phyloP scores from a whole-genome alignment of 2,113 vertebrate genomes.

The Tichodroma muraria region DNA sequence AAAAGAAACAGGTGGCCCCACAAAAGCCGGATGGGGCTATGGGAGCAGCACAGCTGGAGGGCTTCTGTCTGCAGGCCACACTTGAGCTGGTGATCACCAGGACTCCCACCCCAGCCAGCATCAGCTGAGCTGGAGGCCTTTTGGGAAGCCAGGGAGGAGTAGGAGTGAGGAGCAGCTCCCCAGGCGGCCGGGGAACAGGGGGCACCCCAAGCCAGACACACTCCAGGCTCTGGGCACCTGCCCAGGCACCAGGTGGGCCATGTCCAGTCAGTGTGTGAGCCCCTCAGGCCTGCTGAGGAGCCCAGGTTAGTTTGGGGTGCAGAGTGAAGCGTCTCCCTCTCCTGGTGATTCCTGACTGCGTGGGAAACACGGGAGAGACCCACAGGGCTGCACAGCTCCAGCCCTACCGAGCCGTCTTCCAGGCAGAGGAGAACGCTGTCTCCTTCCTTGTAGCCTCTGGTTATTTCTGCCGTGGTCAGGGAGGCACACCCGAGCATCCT shows the following conservation, averaged over 20 bases:
- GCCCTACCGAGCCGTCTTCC: slow-evolving; percentile 66
- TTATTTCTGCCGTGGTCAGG: slow-evolving; percentile 70
- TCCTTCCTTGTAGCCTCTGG: slow-evolving; percentile 63
- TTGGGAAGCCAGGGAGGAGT: neutral
- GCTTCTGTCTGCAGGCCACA: neutral
- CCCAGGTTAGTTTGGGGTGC: neutral
- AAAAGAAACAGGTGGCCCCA: fast-evolving
- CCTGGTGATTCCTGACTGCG: fast-evolving
- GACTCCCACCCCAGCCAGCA: neutral
- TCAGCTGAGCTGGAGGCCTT: neutral
- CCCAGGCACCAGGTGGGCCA: neutral
- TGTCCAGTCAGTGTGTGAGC: neutral
- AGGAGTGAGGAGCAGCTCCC: neutral
- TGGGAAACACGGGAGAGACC: neutral
- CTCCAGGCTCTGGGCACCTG: neutral
- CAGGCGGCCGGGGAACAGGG: fast-evolving
- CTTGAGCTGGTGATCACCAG: neutral
- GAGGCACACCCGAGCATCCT: slow-evolving; percentile 78
- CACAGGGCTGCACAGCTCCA: neutral
- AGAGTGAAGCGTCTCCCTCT: neutral
- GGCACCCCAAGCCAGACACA: fast-evolving
- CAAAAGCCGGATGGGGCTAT: neutral
- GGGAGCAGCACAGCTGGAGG: neutral
- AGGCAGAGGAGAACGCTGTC: slow-evolving; percentile 61
- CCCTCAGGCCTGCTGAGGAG: neutral